phyloP scores from a whole-genome alignment of 2,888 invertebrate species.

The Chymomyza amoena region DNA sequence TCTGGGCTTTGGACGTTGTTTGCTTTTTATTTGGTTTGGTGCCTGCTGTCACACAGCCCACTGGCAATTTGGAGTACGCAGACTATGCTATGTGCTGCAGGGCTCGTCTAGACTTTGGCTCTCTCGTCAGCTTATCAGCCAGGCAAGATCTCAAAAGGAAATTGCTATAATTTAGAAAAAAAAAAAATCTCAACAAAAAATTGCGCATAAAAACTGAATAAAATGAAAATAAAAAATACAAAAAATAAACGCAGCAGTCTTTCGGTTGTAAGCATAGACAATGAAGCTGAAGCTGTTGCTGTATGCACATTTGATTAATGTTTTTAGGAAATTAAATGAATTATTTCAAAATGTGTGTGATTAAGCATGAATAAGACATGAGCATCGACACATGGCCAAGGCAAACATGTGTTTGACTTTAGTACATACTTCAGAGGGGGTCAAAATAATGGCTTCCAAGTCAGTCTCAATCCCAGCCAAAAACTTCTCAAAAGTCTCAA shows the following conservation, averaged over 20 bases:
- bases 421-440: conserved; percentile 3
- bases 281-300: conserved; percentile 6
- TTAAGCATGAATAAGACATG: conserved; percentile 38
- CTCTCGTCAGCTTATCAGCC: conserved; percentile 44
- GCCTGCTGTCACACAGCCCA: conserved; percentile 46
- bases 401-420: background rate
- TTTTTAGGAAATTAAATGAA: conserved; percentile 52
- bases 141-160: conserved; percentile 57
- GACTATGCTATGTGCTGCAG: conserved; percentile 24
- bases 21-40: background rate
- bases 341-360: conserved; percentile 31
- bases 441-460: conserved; percentile 19
- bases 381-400: conserved; percentile 8
- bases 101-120: conserved; percentile 51
- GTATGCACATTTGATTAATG: conserved; percentile 47
- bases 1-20: conserved; percentile 31
- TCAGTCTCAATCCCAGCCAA: conserved; percentile 18
- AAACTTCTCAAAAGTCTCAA: conserved; percentile 2
- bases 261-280: conserved; percentile 8
- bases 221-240: conserved; percentile 27
- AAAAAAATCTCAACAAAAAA: conserved; percentile 2
- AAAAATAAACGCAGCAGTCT: conserved; percentile 30
- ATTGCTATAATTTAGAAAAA: conserved; percentile 51
- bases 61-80: conserved; percentile 28
- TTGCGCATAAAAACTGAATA: conserved; percentile 10